These are phyloP conservation scores for Austrofundulus limnaeus DNA, from an alignment of 2,113 vertebrate species.

Conservation along the genomic window DNA sequence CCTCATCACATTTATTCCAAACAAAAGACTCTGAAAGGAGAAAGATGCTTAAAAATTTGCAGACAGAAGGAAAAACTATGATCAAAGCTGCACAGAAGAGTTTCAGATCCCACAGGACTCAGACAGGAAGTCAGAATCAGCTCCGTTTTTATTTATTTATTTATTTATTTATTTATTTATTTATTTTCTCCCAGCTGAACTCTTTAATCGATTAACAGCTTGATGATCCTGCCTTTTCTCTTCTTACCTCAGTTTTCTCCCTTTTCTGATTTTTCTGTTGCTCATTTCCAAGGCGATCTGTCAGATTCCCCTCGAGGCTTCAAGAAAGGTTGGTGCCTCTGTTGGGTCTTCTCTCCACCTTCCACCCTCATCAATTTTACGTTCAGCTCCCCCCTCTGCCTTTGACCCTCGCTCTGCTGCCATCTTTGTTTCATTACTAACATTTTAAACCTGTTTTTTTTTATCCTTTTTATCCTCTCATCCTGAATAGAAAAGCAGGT, in stretches of 20 bases:
- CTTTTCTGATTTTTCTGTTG: conserved; percentile 69
- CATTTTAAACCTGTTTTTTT: background rate
- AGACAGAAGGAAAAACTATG: too few species aligned
- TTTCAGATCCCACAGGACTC: conserved; percentile 43
- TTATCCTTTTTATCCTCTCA: conserved; percentile 33
- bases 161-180: conserved; percentile 45
- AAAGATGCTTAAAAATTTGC: too few species aligned
- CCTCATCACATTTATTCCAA: too few species aligned
- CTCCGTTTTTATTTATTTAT: conserved; percentile 42
- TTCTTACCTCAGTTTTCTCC: conserved; percentile 71
- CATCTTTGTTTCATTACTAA: conserved; percentile 35
- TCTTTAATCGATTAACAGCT: conserved; percentile 68
- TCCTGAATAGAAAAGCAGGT: conserved; percentile 22
- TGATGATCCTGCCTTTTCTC: conserved; percentile 75
- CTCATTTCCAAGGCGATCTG: conserved; percentile 88
- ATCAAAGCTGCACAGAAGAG: too few species aligned
- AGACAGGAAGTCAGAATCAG: too few species aligned
- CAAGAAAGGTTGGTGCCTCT: conserved; percentile 99
- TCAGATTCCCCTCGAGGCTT: conserved; percentile 94
- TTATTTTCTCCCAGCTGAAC: conserved; percentile 55
- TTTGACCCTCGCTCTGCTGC: conserved; percentile 30
- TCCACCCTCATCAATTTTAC: conserved; percentile 41
- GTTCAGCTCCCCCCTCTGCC: conserved; percentile 26
- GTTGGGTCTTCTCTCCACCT: conserved; percentile 57
- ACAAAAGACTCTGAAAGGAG: too few species aligned